Conservation (phyloP, 2,888 invertebrate genomes). For the Lasioglossum lativentre region DNA sequence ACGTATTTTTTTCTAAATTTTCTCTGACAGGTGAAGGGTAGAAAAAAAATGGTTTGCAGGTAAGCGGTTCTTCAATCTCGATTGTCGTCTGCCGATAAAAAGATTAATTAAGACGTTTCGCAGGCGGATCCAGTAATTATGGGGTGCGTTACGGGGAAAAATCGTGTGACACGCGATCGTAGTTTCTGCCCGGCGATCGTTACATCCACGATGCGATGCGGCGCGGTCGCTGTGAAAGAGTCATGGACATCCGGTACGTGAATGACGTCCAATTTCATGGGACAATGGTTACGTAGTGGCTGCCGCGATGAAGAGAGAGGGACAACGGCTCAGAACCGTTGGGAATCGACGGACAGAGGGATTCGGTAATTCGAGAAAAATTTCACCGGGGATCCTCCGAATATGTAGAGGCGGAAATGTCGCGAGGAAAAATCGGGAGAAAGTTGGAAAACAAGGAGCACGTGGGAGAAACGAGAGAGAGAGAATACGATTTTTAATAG, state of each 20-base stretch:
- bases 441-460: conserved; percentile 10
- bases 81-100: background rate
- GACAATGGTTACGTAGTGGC: conserved; percentile 76
- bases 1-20: too few species aligned
- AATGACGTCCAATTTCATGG: conserved; percentile 80
- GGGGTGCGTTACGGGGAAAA: conserved; percentile 23
- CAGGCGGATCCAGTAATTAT: conserved; percentile 7
- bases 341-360: conserved; percentile 28
- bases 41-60: too few species aligned
- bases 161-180: conserved; percentile 53
- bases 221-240: conserved; percentile 69
- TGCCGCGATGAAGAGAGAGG: conserved; percentile 47
- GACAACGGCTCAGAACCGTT: conserved; percentile 42
- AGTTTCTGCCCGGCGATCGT: conserved; percentile 58
- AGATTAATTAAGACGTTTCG: conserved; percentile 4
- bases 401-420: background rate
- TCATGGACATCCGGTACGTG: conserved; percentile 76
- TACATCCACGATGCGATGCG: conserved; percentile 59
- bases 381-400: background rate
- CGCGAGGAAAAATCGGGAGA: background rate
- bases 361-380: conserved; percentile 41
- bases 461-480: background rate
- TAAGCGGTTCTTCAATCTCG: background rate
- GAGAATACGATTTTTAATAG: conserved; percentile 47
- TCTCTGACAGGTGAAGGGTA: too few species aligned